Evolutionary conservation across 2,797 vertebrate genomes (phyloP).

Genomic region (Limnodromus scolopaceus): DNA sequence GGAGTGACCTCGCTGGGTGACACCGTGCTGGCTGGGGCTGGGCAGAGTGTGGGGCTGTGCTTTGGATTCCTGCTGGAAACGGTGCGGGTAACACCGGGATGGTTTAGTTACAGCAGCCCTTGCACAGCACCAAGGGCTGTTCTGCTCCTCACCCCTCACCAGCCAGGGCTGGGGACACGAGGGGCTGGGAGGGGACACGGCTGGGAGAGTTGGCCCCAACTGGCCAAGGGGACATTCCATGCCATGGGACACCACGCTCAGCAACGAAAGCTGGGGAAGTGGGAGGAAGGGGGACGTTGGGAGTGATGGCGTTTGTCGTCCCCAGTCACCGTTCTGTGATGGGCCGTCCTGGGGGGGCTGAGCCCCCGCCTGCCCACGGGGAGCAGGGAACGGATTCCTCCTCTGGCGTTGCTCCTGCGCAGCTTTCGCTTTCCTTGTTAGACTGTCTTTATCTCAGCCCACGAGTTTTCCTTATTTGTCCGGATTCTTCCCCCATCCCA

Average conservation of each 20-base stretch:
- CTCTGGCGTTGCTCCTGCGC: neutral
- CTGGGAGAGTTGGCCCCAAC: neutral
- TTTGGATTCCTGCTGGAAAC: neutral
- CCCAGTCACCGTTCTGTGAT: neutral
- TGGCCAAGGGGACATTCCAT: neutral
- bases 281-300: neutral
- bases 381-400: neutral
- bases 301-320: neutral
- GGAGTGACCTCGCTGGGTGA: rapidly evolving
- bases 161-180: neutral
- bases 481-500: neutral
- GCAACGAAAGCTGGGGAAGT: neutral
- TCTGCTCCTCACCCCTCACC: neutral
- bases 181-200: neutral
- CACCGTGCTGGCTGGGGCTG: neutral
- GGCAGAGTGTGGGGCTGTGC: neutral
- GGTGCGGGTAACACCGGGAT: neutral
- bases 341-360: neutral
- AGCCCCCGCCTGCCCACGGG: neutral
- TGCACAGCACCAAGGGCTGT: neutral
- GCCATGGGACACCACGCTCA: neutral
- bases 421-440: neutral
- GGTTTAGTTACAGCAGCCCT: neutral
- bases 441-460: neutral
- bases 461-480: neutral